A percentile compares a stretch with the other conserved stretches of the same genome.
Evolutionary conservation across 2,888 invertebrate genomes (phyloP).

Genomic region (Merodon equestris): DNA sequence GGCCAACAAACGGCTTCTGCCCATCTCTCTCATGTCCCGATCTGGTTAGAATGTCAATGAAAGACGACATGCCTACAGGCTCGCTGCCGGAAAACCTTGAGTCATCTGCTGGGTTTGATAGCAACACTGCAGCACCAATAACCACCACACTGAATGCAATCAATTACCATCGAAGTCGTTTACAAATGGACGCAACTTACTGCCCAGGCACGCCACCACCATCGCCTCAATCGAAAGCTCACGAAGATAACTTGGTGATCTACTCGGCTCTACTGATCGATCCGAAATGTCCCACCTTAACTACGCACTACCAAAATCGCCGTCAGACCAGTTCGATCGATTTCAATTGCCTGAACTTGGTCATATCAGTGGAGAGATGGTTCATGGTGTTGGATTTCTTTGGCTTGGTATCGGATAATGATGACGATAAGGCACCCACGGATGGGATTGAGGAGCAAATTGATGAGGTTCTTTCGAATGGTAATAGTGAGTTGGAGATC

Average conservation of each 20-base stretch:
- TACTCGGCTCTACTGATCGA: slow-evolving; percentile 85
- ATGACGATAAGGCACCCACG: slow-evolving; percentile 62
- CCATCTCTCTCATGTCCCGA: slow-evolving; percentile 89
- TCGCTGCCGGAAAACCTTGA: slow-evolving; percentile 83
- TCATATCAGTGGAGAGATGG: slow-evolving; percentile 96
- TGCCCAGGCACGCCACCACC: slow-evolving; percentile 83
- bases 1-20: slow-evolving; percentile 29
- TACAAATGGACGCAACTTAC: slow-evolving; percentile 69
- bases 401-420: slow-evolving; percentile 80
- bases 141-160: slow-evolving; percentile 52
- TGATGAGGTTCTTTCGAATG: slow-evolving; percentile 66
- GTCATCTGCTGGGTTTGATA: slow-evolving; percentile 79
- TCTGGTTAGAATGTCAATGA: slow-evolving; percentile 79
- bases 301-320: slow-evolving; percentile 82
- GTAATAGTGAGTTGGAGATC: slow-evolving; percentile 84
- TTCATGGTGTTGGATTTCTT: slow-evolving; percentile 96
- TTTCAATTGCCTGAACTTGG: slow-evolving; percentile 94
- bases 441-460: slow-evolving; percentile 59
- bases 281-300: slow-evolving; percentile 83
- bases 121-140: slow-evolving; percentile 39
- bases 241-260: slow-evolving; percentile 86
- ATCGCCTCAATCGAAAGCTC: slow-evolving; percentile 80
- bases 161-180: slow-evolving; percentile 58
- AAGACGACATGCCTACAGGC: slow-evolving; percentile 72
- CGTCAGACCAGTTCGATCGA: slow-evolving; percentile 82